Base-by-base conservation (phyloP, 2,113 vertebrate species). In the Notiomystis cincta region DNA sequence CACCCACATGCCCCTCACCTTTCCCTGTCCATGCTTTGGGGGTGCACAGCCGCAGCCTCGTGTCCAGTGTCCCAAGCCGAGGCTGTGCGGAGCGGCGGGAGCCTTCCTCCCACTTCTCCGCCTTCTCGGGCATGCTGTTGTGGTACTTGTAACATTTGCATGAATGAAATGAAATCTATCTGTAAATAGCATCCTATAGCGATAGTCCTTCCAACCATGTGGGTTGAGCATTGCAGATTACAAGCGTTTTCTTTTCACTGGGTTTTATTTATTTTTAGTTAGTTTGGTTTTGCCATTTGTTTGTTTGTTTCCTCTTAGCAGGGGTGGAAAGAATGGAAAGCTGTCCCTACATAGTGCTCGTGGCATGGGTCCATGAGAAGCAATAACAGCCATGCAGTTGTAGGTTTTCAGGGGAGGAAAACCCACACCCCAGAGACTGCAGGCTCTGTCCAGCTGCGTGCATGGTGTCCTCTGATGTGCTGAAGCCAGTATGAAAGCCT, bases 61-160 rank as follows among this genome's bases (percentile, higher is more conserved):
- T 96, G 82, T 95, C 88, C 21, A 0, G 83, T 79, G 75, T 96
- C 93, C 76, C 69, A 48, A 83, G 89, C 79, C 7, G 58, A 88
- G 84, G 91, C 37, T 47, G 90, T 7, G 38, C 11, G 14, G 76
- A 20, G 75, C 30, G 3, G 75, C 6, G 4, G 94, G 91, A 37
- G 80, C 84, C 78, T 89, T 91, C 54, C 82, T 97, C 95, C 94
- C 35, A 3, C 78, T 93, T 89, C 14, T 95, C 79, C 48, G 20
- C 94, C 96, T 97, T 94, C 97, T 96, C 38, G 47, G 98, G 97
- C 98, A 98, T 98, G 98, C 97, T 96, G 96, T 98, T 70, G 91
- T 98, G 97, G 97, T 98, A 96, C 96, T 96, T 97, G 95, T 98
- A 97, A 97, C 97, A 94, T 97, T 97, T 98, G 98, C 98, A 98